Conservation (phyloP, 2,113 vertebrate genomes). For the Psophia crepitans region DNA sequence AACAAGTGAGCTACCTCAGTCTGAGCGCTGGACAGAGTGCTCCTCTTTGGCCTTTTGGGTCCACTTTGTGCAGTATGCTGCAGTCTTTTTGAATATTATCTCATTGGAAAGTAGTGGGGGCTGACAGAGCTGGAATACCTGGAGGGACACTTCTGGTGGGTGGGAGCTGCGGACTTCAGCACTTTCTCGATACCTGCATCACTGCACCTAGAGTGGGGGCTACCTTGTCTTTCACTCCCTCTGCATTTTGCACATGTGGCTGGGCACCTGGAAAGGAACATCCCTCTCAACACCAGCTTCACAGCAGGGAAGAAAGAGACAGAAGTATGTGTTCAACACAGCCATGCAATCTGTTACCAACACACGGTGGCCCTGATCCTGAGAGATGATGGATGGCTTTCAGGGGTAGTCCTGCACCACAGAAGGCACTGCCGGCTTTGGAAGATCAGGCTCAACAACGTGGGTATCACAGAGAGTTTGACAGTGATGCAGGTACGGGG, state of each 20-base stretch:
- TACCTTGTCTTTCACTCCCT: not conserved
- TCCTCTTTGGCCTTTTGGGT: not conserved
- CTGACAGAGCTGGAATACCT: not conserved
- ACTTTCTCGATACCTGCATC: not conserved
- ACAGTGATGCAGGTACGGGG: not conserved
- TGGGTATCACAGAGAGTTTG: not conserved
- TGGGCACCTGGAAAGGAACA: not conserved
- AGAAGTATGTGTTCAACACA: not conserved
- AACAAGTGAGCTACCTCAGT: not conserved
- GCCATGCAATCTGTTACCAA: not conserved
- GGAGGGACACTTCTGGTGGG: fast-evolving
- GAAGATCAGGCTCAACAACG: not conserved
- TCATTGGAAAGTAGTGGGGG: not conserved
- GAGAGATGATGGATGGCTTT: not conserved
- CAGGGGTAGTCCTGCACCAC: not conserved
- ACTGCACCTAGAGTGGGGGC: not conserved
- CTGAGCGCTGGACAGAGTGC: not conserved
- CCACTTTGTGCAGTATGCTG: not conserved
- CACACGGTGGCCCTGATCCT: not conserved
- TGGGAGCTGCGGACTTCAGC: not conserved
- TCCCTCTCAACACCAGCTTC: not conserved
- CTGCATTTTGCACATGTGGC: not conserved
- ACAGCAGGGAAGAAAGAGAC: not conserved
- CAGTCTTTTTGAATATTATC: not conserved
- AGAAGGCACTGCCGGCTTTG: not conserved